Evolutionary conservation across 1,140 invertebrate species (phyloP), one percentile per base, ranked within the genome.

Genomic region (Anthonomus grandis): DNA sequence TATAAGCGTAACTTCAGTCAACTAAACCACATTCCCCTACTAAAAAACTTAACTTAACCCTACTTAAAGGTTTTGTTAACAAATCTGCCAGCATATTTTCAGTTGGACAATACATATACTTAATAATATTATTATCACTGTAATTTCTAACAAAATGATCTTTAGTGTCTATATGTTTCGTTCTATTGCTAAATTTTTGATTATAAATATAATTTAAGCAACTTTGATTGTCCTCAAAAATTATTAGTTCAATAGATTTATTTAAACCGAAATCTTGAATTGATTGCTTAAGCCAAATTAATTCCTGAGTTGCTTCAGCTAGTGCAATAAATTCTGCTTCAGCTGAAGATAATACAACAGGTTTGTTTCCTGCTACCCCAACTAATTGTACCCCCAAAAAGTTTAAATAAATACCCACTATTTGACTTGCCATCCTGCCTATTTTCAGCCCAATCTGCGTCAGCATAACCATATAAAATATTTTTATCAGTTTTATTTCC

Each of bases 271-370:
- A 44, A 42, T 72, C 68, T 23, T 24, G 38, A 0, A 72, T 36
- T 18, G 70, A 46, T 41, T 65, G 49, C 15, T 52, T 55, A 18
- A 73, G 34, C 65, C 64, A 72, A 21, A 71, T 56, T 13, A 64
- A 48, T 27, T 73, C 63, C 59, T 73, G 70, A 15, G 57, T 31
- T 18, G 59, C 63, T 50, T 70, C 64, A 57, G 63, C 56, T 15
- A 60, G 61, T 27, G 70, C 64, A 5, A 72, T 37, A 67, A 63
- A 71, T 53, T 78, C 76, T 18, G 73, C 68, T 63, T 78, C 74
- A n/a, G 71, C 75, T 18, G 62, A 72, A 19, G 63, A 70, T 12
- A 72, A 46, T 10, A 68, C 51, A n/a, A 73, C 48, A 64, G 22
- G 45, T 47, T 52, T 74, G 71, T 24, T 73, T 74, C 31, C 59